Base-by-base conservation (phyloP, 2,888 invertebrate species). In the Lepeophtheirus nordmannii region DNA sequence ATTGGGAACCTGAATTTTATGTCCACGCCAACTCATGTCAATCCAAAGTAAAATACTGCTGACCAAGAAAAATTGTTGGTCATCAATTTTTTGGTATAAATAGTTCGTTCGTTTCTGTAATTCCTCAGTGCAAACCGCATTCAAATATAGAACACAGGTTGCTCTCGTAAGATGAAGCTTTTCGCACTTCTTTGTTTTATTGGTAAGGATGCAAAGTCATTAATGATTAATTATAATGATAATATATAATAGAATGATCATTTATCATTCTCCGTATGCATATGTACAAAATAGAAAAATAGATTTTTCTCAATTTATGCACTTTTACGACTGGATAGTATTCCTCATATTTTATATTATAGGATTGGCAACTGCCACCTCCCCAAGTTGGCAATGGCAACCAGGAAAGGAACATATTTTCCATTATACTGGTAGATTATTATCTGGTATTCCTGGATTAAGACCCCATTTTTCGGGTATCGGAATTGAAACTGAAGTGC, bases 381-480 rank as follows among this genome's bases (percentile, higher is more conserved):
- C 56, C 30, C 22, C 39, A 37, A 38, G 23, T 10, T 63, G 53
- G 53, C 20, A 38, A 30, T 63, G 63, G 63, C 23, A 63, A n/a
- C 10, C 46, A 10, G 66, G 66, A 30, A 66, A 60, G 59, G 37
- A 57, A 59, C 46, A 66, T 58, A 60, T 60, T 9, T 66, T 61
- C 66, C 12, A 59, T n/a, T 66, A 66, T 41, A 59, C 22, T 30
- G 65, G 60, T 38, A 67, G 62, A 37, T 10, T 66, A 17, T 30
- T 67, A 56, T 58, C 67, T 23, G 65, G 65, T 37, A 61, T 66
- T 14, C 67, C 67, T 30, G 61, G 46, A 17, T 23, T 67, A 38
- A 20, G 56, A 14, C 30, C 67, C 30, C 65, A 67, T 23, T 67
- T 58, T 59, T 65, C 67, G 2, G 67, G 67, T 61, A 38, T 67